phyloP scores from a whole-genome alignment of 2,113 vertebrate species.

The Tenrec ecaudatus region DNA sequence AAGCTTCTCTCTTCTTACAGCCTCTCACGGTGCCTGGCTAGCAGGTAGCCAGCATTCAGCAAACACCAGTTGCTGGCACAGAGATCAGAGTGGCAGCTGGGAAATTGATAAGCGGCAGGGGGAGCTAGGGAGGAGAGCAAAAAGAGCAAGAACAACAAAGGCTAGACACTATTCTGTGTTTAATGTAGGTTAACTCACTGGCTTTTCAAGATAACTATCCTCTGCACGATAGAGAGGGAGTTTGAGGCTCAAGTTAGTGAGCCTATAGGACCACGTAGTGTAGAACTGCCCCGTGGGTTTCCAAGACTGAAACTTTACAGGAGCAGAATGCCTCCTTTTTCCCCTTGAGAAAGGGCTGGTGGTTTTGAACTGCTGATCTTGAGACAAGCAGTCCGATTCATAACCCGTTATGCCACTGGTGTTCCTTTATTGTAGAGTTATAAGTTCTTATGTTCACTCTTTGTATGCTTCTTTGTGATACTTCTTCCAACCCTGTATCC shows the following conservation, averaged over 20 bases:
- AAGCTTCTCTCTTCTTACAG: neutral
- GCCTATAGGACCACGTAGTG: too few relatives aligned
- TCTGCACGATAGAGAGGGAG: neutral
- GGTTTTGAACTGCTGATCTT: too few relatives aligned
- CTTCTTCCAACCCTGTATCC: neutral
- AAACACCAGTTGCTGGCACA: neutral
- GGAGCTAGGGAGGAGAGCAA: neutral
- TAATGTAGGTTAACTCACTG: neutral
- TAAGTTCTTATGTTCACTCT: neutral
- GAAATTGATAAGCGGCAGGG: neutral
- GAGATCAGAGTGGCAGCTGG: neutral
- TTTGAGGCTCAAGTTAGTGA: neutral
- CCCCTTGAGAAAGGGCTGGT: too few relatives aligned
- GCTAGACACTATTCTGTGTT: neutral
- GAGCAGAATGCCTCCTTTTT: too few relatives aligned
- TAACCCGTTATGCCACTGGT: too few relatives aligned
- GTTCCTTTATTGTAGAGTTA: too few relatives aligned
- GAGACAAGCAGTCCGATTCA: too few relatives aligned
- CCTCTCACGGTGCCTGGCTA: neutral
- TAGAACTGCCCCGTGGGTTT: too few relatives aligned
- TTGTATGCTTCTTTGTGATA: neutral
- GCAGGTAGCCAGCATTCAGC: neutral
- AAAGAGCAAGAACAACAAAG: neutral
- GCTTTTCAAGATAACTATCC: neutral
- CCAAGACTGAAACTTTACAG: too few relatives aligned